Conservation (phyloP, 2,797 vertebrate species). For the Lutjanus campechanus region DNA sequence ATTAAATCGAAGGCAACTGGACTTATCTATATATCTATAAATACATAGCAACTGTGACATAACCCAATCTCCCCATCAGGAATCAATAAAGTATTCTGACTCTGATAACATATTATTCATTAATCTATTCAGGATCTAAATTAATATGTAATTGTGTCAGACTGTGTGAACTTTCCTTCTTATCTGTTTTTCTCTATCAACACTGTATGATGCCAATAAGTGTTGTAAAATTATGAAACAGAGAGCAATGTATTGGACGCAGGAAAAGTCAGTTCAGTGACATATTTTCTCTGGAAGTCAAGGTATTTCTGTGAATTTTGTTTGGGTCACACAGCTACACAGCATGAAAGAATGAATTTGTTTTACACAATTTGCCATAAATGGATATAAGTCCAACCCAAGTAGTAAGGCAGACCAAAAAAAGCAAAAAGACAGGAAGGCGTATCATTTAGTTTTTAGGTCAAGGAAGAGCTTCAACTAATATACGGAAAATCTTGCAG, state of each 20-base stretch:
- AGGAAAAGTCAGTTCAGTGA: not conserved
- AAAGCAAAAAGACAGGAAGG: conserved; percentile 38
- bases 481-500: conserved; percentile 29
- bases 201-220: too few species aligned
- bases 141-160: too few species aligned
- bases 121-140: not conserved
- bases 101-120: not conserved
- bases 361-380: conserved; percentile 23
- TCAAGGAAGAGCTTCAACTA: not conserved
- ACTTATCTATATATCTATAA: too few species aligned
- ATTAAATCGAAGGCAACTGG: too few species aligned
- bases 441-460: conserved; percentile 19
- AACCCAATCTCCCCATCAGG: too few species aligned
- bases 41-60: too few species aligned
- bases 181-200: not conserved
- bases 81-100: too few species aligned
- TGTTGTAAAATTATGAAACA: too few species aligned
- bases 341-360: fast-evolving
- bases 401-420: not conserved
- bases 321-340: too few species aligned
- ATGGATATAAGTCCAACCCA: conserved; percentile 19
- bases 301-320: not conserved
- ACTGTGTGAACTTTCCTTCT: too few species aligned
- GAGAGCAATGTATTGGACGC: too few species aligned
- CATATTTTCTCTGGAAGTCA: not conserved